Evolutionary conservation across 1,140 invertebrate genomes (phyloP).

Genomic region (Drosophila parvula): DNA sequence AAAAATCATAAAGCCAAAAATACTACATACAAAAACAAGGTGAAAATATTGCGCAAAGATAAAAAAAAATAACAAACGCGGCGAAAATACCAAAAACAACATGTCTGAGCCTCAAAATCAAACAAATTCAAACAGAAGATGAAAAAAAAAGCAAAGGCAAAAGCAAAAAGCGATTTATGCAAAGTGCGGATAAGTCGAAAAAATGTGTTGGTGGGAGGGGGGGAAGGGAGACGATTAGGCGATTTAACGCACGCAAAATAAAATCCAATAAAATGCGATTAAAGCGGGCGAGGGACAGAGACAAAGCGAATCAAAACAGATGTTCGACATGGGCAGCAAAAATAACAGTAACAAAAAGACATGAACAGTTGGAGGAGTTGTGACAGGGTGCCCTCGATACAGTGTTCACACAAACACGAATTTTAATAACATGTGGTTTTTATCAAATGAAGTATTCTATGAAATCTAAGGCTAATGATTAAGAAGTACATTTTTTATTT

Average conservation of each 20-base stretch:
- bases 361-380: conserved; percentile 31
- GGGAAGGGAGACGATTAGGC: conserved; percentile 48
- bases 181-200: conserved; percentile 45
- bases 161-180: conserved; percentile 66
- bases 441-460: too few species aligned
- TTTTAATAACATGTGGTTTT: too few species aligned
- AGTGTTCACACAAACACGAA: too few species aligned
- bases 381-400: neutral
- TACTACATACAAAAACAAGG: conserved; percentile 53
- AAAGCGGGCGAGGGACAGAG: conserved; percentile 13
- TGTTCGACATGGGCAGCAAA: conserved; percentile 59
- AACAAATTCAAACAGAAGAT: conserved; percentile 44
- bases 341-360: conserved; percentile 35
- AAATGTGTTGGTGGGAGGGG: neutral
- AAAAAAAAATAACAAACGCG: conserved; percentile 27
- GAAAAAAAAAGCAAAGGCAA: conserved; percentile 12
- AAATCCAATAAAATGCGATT: conserved; percentile 74
- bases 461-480: too few species aligned
- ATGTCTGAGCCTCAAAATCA: conserved; percentile 21
- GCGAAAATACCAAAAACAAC: conserved; percentile 17
- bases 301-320: conserved; percentile 63
- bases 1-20: conserved; percentile 48
- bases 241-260: conserved; percentile 75
- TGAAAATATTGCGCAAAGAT: conserved; percentile 62
- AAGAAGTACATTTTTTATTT: too few species aligned